Conservation (phyloP, 2,797 vertebrate genomes). For the Phoeniculus purpureus region DNA sequence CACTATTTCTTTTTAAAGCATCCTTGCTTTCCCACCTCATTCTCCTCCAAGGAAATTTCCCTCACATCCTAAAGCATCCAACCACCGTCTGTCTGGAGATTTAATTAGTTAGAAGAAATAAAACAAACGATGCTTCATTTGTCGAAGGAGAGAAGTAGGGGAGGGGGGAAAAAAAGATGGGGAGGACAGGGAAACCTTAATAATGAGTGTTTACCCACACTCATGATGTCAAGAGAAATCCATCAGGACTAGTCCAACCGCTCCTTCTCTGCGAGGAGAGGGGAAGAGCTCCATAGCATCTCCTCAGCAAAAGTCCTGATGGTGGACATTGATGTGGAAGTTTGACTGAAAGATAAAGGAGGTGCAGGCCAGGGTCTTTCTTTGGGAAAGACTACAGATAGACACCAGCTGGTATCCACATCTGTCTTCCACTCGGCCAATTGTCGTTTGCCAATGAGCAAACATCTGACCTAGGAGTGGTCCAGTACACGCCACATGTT, state of each 20-base stretch:
- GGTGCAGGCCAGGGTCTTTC: not conserved
- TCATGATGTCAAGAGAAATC: not conserved
- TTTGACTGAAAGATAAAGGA: not conserved
- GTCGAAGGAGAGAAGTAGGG: not conserved
- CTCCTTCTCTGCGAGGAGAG: not conserved
- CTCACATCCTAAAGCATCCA: not conserved
- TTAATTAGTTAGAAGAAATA: slow-evolving; percentile 50
- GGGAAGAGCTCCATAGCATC: not conserved
- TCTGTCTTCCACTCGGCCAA: rapidly evolving
- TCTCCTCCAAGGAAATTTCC: not conserved
- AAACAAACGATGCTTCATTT: not conserved
- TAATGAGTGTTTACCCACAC: not conserved
- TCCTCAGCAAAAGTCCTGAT: not conserved
- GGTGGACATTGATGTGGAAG: not conserved
- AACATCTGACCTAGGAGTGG: not conserved
- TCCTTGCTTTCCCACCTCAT: not conserved
- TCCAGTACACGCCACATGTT: not conserved
- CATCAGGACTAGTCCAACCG: not conserved
- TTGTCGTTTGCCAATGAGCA: not conserved
- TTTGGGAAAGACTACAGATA: not conserved
- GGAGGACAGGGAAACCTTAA: not conserved
- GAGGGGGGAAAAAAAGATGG: not conserved
- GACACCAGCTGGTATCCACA: not conserved
- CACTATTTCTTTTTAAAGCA: not conserved
- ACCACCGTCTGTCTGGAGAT: slow-evolving; percentile 16